Conservation (phyloP, 2,113 vertebrate genomes). For the Oncorhynchus gorbuscha region DNA sequence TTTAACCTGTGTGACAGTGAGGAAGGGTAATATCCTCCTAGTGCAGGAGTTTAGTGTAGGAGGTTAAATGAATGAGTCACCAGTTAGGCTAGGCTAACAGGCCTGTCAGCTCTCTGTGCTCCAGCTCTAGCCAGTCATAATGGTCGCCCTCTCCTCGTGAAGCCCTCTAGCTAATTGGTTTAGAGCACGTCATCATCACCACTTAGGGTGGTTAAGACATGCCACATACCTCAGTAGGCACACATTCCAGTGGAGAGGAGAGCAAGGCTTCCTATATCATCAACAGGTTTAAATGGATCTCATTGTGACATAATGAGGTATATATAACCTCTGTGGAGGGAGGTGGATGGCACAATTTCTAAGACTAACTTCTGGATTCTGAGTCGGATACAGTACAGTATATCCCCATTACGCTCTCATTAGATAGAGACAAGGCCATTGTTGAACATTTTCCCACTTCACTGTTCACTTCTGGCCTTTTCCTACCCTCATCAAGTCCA, state of each 20-base stretch:
- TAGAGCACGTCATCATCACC: conserved; percentile 38
- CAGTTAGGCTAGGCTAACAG: neutral
- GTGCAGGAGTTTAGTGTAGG: conserved; percentile 25
- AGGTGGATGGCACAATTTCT: conserved; percentile 48
- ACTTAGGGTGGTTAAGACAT: conserved; percentile 49
- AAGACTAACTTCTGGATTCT: conserved; percentile 49
- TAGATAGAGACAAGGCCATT: conserved; percentile 49
- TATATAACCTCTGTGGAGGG: conserved; percentile 48
- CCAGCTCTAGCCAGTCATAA: conserved; percentile 2
- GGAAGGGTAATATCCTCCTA: conserved; percentile 47
- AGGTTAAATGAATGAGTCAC: neutral
- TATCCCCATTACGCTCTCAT: conserved; percentile 60
- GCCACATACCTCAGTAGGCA: conserved; percentile 24
- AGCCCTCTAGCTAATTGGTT: conserved; percentile 51
- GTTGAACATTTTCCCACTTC: conserved; percentile 27
- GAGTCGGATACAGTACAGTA: conserved; percentile 26
- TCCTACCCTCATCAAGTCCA: conserved; percentile 40
- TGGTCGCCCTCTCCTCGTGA: conserved; percentile 21
- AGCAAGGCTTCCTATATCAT: conserved; percentile 29
- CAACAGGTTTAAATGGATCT: conserved; percentile 52
- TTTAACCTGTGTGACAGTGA: conserved; percentile 37
- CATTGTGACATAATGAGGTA: conserved; percentile 62
- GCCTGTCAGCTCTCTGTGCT: neutral
- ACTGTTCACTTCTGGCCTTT: conserved; percentile 23
- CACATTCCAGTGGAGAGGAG: conserved; percentile 28